Evolutionary conservation across 2,888 invertebrate species (phyloP), one percentile per base, ranked within the genome.

Genomic region (Acanthoscelides obtectus): DNA sequence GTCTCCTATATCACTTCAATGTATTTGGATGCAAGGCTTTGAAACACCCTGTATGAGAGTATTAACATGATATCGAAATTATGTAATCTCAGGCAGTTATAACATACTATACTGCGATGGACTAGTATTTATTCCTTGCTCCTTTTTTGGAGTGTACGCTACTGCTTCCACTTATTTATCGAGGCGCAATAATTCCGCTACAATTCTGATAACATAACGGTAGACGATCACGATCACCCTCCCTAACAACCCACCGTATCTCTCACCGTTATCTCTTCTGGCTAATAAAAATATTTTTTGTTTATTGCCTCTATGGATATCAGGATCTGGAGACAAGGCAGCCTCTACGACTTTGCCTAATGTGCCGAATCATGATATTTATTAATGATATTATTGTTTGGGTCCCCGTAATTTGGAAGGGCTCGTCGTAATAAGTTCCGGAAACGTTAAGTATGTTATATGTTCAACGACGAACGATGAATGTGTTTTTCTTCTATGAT

Each of bases 111-210:
- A n/a, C n/a, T n/a, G n/a, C n/a, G n/a, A n/a, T n/a, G n/a, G n/a
- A n/a, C n/a, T n/a, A n/a, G n/a, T n/a, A n/a, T n/a, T n/a, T n/a
- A n/a, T n/a, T n/a, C n/a, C n/a, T n/a, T n/a, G n/a, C n/a, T n/a
- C n/a, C n/a, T 45, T 45, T 45, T 45, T 45, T 12, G n/a, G n/a
- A n/a, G 17, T 45, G 45, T 45, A 45, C 45, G 45, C 45, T 17
- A 1, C 5, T 45, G 45, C 17, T 45, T 83, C 79, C 80, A 81
- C 81, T 83, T 83, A 83, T 83, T 84, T 84, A 84, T 84, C 83
- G 82, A 82, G 80, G 80, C 80, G 75, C 79, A 79, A 83, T 82
- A 81, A 78, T 79, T 75, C 73, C 70, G 75, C 75, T 69, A 74
- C 73, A 74, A 75, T 75, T n/a, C 17, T 19, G 45, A 22, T 68